Evolutionary conservation across 1,140 invertebrate species (phyloP).

Genomic region (Anagrus nilaparvatae): DNA sequence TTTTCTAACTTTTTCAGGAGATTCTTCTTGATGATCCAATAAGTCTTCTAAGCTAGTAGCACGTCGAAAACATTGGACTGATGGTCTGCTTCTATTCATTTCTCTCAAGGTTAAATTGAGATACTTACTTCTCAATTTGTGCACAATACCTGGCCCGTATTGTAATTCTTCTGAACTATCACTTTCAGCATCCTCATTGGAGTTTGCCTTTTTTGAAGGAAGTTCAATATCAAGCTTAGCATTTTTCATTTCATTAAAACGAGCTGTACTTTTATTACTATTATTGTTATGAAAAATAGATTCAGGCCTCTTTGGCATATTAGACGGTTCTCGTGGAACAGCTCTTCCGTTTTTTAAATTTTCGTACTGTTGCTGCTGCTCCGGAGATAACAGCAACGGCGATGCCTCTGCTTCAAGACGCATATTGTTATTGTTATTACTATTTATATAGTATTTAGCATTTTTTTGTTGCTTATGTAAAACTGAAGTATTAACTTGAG

Average conservation of each 20-base stretch:
- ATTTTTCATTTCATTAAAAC: no score
- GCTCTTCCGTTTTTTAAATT: neutral
- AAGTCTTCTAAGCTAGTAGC: slow-evolving; percentile 78
- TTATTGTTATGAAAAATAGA: no score
- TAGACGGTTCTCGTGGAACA: neutral
- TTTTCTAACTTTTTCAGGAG: slow-evolving; percentile 22
- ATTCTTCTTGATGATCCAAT: slow-evolving; percentile 50
- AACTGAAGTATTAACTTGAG: no score
- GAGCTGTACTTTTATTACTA: no score
- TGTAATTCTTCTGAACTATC: slow-evolving; percentile 67
- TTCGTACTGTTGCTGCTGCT: slow-evolving; percentile 1
- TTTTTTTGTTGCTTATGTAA: no score
- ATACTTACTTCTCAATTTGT: slow-evolving; percentile 73
- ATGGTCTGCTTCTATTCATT: slow-evolving; percentile 46
- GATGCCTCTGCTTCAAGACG: slow-evolving; percentile 36
- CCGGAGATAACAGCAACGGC: slow-evolving; percentile 28
- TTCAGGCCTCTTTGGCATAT: no score
- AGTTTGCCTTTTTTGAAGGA: no score
- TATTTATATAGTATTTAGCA: neutral
- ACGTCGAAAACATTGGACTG: slow-evolving; percentile 56
- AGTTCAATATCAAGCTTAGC: slow-evolving; percentile 1
- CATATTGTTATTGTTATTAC: slow-evolving; percentile 17
- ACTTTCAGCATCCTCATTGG: slow-evolving; percentile 37
- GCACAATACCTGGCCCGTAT: slow-evolving; percentile 87
- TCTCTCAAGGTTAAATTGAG: slow-evolving; percentile 69